Base-by-base conservation (phyloP, 2,888 invertebrate species). In the Drepanosiphum platanoidis region DNA sequence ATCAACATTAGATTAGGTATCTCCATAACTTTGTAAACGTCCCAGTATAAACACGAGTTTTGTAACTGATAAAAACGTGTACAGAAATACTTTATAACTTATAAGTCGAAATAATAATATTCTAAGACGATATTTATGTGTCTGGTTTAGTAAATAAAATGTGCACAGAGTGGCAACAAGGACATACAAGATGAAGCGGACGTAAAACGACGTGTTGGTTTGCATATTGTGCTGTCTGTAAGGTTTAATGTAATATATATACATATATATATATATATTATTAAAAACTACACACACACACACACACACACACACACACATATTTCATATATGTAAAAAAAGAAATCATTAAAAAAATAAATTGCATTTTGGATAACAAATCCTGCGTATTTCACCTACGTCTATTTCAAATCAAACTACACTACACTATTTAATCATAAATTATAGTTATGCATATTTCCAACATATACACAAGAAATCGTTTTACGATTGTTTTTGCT, bases 111-210 rank as follows among this genome's bases (percentile, higher is more conserved):
- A 82, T 82, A 81, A 71, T 81, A 83, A 66, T 83, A 75, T 75
- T 83, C 74, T 46, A 46, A 42, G 74, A 30, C 34, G 74, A 83
- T 66, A 83, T 83, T 83, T 83, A 83, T 83, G 83, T 34, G 83
- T 83, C 83, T 83, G 83, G 74, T 64, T 46, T 42, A 64, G 83
- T 83, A 34, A 46, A 34, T 64, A 75, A 83, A 83, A 83, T 66
- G 46, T 36, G 66, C 34, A 46, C 74, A 42, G 34, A 74, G 83
- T 74, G 83, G 74, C 46, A 74, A 83, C 82, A 83, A 83, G 83
- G 83, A 83, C 83, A 36, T 32, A 34, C 42, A 36, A 74, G 81
- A 81, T 39, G 71, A 61, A 71, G 30, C 72, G 61, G 71, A 81
- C 61, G 81, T 82, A 80, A 39, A 70, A 42, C 30, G 42, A 82